phyloP scores from a whole-genome alignment of 64 coral and sea anemone genomes.

The Stichodactyla mertensii region DNA sequence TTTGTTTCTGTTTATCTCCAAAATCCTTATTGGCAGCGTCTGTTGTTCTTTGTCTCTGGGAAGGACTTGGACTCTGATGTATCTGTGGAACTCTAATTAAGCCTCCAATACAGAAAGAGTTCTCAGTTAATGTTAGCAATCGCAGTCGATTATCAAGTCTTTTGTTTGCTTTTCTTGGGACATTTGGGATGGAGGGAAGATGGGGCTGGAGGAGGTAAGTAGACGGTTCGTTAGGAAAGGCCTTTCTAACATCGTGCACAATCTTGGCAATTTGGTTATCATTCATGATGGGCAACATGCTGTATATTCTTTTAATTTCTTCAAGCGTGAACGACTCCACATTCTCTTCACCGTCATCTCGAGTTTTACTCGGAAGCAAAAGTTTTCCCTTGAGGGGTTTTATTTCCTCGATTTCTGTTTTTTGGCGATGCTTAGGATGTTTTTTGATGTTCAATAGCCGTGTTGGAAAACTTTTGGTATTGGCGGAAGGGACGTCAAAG shows the following conservation, averaged over 20 bases:
- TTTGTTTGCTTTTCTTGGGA: constrained; percentile 62
- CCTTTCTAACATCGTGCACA: constrained; percentile 27
- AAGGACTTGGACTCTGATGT: background rate
- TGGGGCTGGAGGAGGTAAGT: constrained; percentile 67
- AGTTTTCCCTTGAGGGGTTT: constrained; percentile 11
- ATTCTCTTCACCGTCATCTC: background rate
- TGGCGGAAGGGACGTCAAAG: background rate
- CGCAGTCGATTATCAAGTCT: constrained; percentile 68
- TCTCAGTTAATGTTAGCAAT: constrained; percentile 63
- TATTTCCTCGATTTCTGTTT: constrained; percentile 4
- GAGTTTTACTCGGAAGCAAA: background rate
- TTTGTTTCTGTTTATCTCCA: constrained; percentile 8
- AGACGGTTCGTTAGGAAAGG: constrained; percentile 33
- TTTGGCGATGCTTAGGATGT: background rate
- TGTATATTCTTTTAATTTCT: constrained; percentile 8
- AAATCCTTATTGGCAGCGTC: background rate
- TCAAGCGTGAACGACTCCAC: constrained; percentile 5
- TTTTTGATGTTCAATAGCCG: constrained; percentile 21
- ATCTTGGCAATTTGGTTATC: constrained; percentile 66
- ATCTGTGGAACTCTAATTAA: background rate
- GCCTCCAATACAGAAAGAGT: constrained; percentile 30
- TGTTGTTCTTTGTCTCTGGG: background rate
- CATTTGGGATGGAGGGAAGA: constrained; percentile 89
- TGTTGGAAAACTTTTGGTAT: constrained; percentile 2
- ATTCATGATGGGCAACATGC: constrained; percentile 51